A percentile compares a stretch with the other conserved stretches of the same genome.
Conservation (phyloP, 2,888 invertebrate genomes). For the Suillia variegata region DNA sequence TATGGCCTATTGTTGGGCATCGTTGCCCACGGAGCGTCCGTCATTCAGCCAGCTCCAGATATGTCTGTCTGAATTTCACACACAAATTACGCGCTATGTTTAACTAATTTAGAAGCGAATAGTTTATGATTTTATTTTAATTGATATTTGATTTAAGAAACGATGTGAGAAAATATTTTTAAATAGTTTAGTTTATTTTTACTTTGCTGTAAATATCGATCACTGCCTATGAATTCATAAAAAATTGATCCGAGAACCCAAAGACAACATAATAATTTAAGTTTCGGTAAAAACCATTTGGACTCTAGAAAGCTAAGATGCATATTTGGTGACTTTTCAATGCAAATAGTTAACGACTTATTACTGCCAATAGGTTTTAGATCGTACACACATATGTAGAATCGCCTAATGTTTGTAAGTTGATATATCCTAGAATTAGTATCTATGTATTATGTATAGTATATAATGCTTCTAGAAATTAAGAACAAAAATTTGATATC, state of each 20-base stretch:
- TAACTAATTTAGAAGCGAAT: slow-evolving; percentile 63
- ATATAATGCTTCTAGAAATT: too few species aligned
- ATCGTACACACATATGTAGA: background rate
- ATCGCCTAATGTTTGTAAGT: background rate
- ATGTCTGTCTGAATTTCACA: slow-evolving; percentile 84
- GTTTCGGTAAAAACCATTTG: background rate
- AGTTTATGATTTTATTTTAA: too few species aligned
- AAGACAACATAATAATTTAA: slow-evolving; percentile 8
- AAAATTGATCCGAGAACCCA: slow-evolving; percentile 2
- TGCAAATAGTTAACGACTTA: slow-evolving; percentile 13
- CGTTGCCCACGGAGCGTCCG: slow-evolving; percentile 83
- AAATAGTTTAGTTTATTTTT: too few species aligned
- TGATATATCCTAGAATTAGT: too few species aligned
- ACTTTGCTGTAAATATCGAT: background rate
- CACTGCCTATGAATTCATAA: background rate
- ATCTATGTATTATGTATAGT: too few species aligned
- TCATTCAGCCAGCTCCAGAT: slow-evolving; percentile 82
- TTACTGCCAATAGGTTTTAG: slow-evolving; percentile 10
- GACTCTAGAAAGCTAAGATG: background rate
- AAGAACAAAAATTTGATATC: too few species aligned
- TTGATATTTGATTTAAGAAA: too few species aligned
- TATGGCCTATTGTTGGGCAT: slow-evolving; percentile 94
- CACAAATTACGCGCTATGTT: slow-evolving; percentile 86
- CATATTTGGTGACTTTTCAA: slow-evolving; percentile 10
- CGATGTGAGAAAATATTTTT: too few species aligned